Evolutionary conservation across 2,888 invertebrate species (phyloP), one percentile per base, ranked within the genome.

Genomic region (Mayetiola destructor): DNA sequence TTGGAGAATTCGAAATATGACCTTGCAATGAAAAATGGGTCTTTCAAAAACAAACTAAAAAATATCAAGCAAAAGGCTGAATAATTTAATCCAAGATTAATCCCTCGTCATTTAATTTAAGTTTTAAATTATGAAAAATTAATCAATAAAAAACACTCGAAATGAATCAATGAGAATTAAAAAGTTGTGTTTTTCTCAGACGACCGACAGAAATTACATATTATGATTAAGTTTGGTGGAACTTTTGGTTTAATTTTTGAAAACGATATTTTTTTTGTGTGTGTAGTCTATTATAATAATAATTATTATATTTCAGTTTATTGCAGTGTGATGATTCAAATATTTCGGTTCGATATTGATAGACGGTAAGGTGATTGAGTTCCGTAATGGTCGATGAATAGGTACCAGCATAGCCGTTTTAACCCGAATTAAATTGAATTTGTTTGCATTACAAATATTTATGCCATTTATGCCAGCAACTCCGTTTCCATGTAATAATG

Each of bases 331-430:
- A 6, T 16, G n/a, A 27, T 48, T 27, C n/a, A 48, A 48, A 10
- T 48, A 48, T 48, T 48, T 48, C 48, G 40, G 27, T 30, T 23
- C 29, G 9, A 56, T 32, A 42, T 42, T 56, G n/a, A 56, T 56
- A 14, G 56, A 21, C 4, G 56, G 56, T 29, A 56, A 42, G 20
- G 56, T 56, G 6, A 56, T 20, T 9, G 56, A 56, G n/a, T 32
- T 56, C 14, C 39, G 16, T 27, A 56, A 23, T 36, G 32, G 54
- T 12, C 35, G 32, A 14, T 14, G 18, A 8, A 32, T 54, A n/a
- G 32, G 21, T 20, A 36, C n/a, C 12, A 54, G 32, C n/a, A 21
- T 54, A 2, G 21, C 35, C 21, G 21, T 48, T 27, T 48, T 48
- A 4, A 48, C 27, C 9, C 48, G 48, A 27, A 48, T 48, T 16